Percentiles rank a stretch among this genome's conserved stretches.
Conservation (phyloP, 2,797 vertebrate genomes). For the Selene dorsalis region DNA sequence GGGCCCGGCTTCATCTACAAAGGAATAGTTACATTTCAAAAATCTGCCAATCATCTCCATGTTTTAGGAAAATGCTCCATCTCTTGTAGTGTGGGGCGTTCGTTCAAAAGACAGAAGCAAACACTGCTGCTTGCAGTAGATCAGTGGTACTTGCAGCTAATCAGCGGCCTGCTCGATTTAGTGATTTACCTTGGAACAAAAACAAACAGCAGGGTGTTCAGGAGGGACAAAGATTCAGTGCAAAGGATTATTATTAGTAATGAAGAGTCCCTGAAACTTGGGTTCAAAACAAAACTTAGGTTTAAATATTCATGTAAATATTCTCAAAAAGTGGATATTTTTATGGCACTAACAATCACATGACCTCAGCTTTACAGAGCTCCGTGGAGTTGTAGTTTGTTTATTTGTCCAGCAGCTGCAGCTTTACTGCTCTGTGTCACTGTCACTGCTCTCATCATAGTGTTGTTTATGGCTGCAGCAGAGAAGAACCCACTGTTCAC, state of each 20-base stretch:
- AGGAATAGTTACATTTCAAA: background rate
- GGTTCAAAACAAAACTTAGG: background rate
- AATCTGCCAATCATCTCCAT: background rate
- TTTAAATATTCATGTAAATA: background rate
- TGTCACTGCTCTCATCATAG: no score
- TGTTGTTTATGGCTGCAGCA: background rate
- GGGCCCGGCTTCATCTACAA: background rate
- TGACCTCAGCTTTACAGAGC: background rate
- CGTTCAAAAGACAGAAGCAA: conserved; percentile 13
- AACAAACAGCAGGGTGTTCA: background rate
- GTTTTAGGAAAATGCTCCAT: background rate
- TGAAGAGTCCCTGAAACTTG: background rate
- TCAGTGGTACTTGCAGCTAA: background rate
- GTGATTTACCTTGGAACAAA: conserved; percentile 11
- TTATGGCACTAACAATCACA: background rate
- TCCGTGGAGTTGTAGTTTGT: background rate
- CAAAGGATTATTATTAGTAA: no score
- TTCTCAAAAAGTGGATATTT: background rate
- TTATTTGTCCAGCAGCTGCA: background rate
- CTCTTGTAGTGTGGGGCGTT: background rate
- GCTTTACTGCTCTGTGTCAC: background rate
- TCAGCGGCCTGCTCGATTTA: background rate
- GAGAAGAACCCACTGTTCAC: background rate
- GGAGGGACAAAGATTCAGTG: conserved; percentile 5
- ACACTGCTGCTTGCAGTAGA: conserved; percentile 7